These are phyloP conservation scores for Archips crataeganus DNA, from an alignment of 2,888 invertebrate species.

Conservation along the genomic window DNA sequence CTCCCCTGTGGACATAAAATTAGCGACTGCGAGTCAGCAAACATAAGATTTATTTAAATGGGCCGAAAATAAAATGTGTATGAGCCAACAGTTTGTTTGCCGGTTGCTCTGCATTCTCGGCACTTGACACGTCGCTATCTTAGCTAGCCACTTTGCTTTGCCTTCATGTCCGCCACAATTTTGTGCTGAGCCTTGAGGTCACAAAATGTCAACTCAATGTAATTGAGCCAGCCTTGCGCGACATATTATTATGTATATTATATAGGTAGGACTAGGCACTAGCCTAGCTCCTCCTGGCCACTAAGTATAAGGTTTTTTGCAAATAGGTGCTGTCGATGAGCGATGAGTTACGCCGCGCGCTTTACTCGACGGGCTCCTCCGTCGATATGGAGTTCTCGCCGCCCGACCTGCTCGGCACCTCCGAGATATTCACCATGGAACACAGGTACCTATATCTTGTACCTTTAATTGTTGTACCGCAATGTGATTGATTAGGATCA, in stretches of 20 bases:
- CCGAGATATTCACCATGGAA: slow-evolving; percentile 96
- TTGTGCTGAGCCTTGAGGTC: no score
- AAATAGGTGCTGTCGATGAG: slow-evolving; percentile 95
- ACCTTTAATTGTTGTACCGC: background rate
- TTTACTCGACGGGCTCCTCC: slow-evolving; percentile 91
- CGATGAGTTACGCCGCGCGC: slow-evolving; percentile 94
- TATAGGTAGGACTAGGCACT: no score
- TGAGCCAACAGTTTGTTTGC: background rate
- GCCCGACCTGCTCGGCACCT: slow-evolving; percentile 95
- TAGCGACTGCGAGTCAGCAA: no score
- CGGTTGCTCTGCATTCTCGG: background rate
- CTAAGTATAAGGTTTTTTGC: slow-evolving; percentile 3
- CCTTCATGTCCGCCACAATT: background rate
- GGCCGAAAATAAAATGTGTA: no score
- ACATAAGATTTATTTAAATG: no score
- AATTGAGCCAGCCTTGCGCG: no score
- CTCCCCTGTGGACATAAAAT: no score
- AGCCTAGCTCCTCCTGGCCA: background rate
- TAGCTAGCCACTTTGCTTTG: background rate
- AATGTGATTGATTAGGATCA: no score
- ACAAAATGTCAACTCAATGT: background rate
- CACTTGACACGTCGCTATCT: background rate
- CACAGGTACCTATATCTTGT: slow-evolving; percentile 87
- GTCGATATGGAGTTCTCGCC: slow-evolving; percentile 95
- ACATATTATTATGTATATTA: no score